Evolutionary conservation across 1,140 invertebrate genomes (phyloP).

Genomic region (Andrena cerasifolii): DNA sequence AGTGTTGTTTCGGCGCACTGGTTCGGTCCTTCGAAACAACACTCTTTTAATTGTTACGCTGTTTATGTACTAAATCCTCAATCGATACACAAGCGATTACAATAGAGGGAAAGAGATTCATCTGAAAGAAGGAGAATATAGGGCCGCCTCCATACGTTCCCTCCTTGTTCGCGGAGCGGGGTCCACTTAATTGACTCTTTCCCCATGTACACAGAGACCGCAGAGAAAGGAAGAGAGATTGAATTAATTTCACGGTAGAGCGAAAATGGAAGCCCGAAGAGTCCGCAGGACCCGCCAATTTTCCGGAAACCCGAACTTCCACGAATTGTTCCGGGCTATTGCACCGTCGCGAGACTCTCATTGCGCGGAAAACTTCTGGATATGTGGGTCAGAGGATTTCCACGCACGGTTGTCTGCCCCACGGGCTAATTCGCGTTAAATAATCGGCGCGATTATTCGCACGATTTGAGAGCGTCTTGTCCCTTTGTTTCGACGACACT

Average conservation of each 20-base stretch:
- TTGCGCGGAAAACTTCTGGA: slow-evolving; percentile 1
- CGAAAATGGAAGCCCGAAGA: slow-evolving; percentile 15
- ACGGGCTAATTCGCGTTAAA: not conserved
- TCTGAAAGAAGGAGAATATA: no score
- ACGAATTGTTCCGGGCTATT: slow-evolving; percentile 5
- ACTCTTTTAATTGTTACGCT: no score
- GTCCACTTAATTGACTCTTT: slow-evolving; percentile 16
- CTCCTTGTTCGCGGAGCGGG: not conserved
- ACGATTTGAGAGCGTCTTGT: no score
- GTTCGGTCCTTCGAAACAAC: no score
- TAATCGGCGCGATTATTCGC: not conserved
- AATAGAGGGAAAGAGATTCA: not conserved
- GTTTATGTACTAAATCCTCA: no score
- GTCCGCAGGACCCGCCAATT: slow-evolving; percentile 18
- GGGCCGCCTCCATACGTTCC: not conserved
- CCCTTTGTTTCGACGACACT: no score
- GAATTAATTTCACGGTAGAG: slow-evolving; percentile 45
- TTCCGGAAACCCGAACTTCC: not conserved
- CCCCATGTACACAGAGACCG: not conserved
- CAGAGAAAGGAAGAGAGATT: not conserved
- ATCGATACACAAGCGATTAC: no score
- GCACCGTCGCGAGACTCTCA: not conserved
- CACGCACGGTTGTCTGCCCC: not conserved
- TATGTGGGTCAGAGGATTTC: slow-evolving; percentile 36
- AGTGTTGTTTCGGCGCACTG: no score